phyloP scores from a whole-genome alignment of 35 echinoderm and acorn worm genomes.

The Holothuria glaberrima region DNA sequence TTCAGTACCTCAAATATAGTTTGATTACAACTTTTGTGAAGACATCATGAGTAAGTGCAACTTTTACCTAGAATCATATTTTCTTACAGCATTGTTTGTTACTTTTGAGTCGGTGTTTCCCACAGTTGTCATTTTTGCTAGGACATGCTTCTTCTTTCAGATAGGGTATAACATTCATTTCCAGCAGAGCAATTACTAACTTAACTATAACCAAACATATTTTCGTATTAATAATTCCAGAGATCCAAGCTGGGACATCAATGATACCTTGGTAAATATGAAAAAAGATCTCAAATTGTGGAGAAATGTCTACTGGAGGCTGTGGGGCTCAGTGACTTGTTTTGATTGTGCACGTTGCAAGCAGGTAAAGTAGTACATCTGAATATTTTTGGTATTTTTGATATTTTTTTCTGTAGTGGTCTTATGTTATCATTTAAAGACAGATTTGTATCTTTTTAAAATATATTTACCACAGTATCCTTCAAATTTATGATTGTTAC shows the following conservation, averaged over 20 bases:
- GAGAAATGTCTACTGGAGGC: slow-evolving; percentile 93
- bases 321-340: slow-evolving; percentile 84
- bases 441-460: background rate
- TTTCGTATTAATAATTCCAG: slow-evolving; percentile 32
- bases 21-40: too few relatives aligned
- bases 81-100: too few relatives aligned
- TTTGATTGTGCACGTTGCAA: slow-evolving; percentile 83
- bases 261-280: slow-evolving; percentile 75
- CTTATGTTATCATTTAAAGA: background rate
- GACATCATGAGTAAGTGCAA: too few relatives aligned
- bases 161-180: too few relatives aligned
- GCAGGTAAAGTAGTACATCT: slow-evolving; percentile 56
- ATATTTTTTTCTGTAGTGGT: background rate
- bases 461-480: background rate
- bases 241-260: slow-evolving; percentile 82
- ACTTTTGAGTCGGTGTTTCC: too few relatives aligned
- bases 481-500: background rate
- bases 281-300: slow-evolving; percentile 83
- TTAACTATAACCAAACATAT: too few relatives aligned
- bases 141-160: too few relatives aligned
- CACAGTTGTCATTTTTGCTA: too few relatives aligned
- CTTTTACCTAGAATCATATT: too few relatives aligned
- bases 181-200: too few relatives aligned
- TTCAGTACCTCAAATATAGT: too few relatives aligned
- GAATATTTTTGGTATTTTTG: background rate